Conservation (phyloP, 2,113 vertebrate species). For the Seriola quinqueradiata region DNA sequence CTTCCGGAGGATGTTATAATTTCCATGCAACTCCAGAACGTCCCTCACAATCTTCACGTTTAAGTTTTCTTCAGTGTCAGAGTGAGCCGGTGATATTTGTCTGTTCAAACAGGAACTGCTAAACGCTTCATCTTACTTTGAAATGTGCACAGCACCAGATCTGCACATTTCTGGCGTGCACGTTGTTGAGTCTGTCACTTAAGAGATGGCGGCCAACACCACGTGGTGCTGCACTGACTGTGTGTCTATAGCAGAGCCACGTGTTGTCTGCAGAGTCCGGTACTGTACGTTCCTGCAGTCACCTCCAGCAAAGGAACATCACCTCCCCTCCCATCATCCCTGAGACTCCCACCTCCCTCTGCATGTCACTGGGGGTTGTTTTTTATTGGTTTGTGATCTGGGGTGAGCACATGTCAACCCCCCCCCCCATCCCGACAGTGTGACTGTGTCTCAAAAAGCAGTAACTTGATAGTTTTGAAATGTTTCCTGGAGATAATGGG, state of each 20-base stretch:
- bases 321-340: slow-evolving; percentile 3
- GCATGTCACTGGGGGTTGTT: slow-evolving; percentile 24
- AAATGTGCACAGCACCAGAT: neutral
- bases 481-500: slow-evolving; percentile 59
- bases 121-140: neutral
- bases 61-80: neutral
- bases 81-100: neutral
- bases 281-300: neutral
- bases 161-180: neutral
- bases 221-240: neutral
- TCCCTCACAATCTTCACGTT: neutral
- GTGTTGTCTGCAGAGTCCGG: slow-evolving; percentile 22
- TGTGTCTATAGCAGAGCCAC: slow-evolving; percentile 8
- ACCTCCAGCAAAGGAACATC: slow-evolving; percentile 31
- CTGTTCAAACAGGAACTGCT: neutral
- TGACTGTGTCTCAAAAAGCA: slow-evolving; percentile 34
- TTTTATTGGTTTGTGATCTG: slow-evolving; percentile 48
- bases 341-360: neutral
- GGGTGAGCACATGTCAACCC: slow-evolving; percentile 28
- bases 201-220: neutral
- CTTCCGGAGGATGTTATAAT: too few species aligned
- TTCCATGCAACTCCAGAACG: too few species aligned
- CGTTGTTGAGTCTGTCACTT: neutral
- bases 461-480: slow-evolving; percentile 63
- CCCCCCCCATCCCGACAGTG: neutral